Base-by-base conservation (phyloP, 2,113 vertebrate species). In the Clarias gariepinus region DNA sequence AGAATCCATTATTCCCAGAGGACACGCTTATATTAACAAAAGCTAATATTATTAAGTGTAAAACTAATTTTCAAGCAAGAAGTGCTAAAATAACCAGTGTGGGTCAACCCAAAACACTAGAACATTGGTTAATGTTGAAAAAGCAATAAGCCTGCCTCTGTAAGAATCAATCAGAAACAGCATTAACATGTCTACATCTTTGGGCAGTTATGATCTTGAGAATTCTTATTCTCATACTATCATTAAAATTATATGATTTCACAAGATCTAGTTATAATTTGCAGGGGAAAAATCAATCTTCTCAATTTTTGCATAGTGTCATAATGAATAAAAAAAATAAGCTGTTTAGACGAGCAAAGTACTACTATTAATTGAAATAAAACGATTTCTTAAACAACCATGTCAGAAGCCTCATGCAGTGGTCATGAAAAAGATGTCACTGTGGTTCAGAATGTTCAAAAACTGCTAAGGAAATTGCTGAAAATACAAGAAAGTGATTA, bases 81-180 rank as follows among this genome's bases (percentile, higher is more conserved):
- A 85, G 85, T 85, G 85, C 84, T 87, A 89, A 86, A 86, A 61
- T 90, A 87, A 88, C 88, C 83, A 30, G 47, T 76, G 61, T 52
- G 25, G 81, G 85, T 86, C 84, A 86, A 86, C 90, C 89, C 76
- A 87, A 77, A 86, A 88, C 88, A 85, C 76, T 63, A 89, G 88
- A 90, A 90, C 89, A 93, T 93, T 90, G 89, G 88, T 93, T 91
- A 92, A 78, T 66, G 41, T 16, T 28, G 53, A 77, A 88, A 85
- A 86, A 86, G 85, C 82, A 86, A 86, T 53, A 89, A 85, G 86
- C 74, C 84, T 93, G 90, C 90, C 90, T 36, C 30, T 6, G 7
- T 7, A 30, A 18, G 1, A 16, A 18, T 30, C 28, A 69, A 69
- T 33, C 15, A 69, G 15, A 69, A 36, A 16, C 19, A 74, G 71